Base-by-base conservation (phyloP, 2,797 vertebrate genomes). In the Acanthopagrus latus region DNA sequence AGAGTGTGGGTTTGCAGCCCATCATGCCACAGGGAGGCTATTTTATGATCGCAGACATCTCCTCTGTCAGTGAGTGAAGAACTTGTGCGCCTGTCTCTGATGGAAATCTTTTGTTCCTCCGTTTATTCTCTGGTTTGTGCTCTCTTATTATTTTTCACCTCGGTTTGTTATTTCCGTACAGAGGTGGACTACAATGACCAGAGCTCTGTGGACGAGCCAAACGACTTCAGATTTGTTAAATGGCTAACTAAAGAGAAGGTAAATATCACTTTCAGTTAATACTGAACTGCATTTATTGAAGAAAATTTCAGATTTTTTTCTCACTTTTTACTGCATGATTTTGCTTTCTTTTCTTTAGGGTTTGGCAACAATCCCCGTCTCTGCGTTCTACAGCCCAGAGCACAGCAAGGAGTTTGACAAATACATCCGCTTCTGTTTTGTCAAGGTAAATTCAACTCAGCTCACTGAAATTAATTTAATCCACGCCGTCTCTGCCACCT, bases 231-330 rank as follows among this genome's bases (percentile, higher is more conserved):
- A 89, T 97, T 99, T 87, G 90, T 94, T 6, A 98, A 96, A 89
- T 99, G 98, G 98, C 96, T 99, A 70, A 93, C 96, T 25, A 98
- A 96, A 92, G 96, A 96, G 82, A 99, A 99, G 97, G 98, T 98
- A 90, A 75, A 60, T 11, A 38, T 33, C 33, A 1, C 33, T 8
- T 33, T 33, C 33, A 44, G 43, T 46, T 46, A 6, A 46, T 14
- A 46, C 44, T 46, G 16, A 46, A 46, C 14, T 17, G 14, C 3
- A 46, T 21, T 51, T 51, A 51, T 51, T 13, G 10, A 51, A 21
- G n/a, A n/a, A 1, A 7, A 14, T 52, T 10, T 52, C 1, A 6
- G 12, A 16, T 46, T 46, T 44, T 44, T 2, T 0, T 44, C 44
- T 44, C 44, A 44, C 4, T 44, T 44, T 44, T 44, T 14, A 14